Percentiles rank a stretch among this genome's conserved stretches.
Conservation (phyloP, 2,113 vertebrate species). For the Paedocypris sp. region DNA sequence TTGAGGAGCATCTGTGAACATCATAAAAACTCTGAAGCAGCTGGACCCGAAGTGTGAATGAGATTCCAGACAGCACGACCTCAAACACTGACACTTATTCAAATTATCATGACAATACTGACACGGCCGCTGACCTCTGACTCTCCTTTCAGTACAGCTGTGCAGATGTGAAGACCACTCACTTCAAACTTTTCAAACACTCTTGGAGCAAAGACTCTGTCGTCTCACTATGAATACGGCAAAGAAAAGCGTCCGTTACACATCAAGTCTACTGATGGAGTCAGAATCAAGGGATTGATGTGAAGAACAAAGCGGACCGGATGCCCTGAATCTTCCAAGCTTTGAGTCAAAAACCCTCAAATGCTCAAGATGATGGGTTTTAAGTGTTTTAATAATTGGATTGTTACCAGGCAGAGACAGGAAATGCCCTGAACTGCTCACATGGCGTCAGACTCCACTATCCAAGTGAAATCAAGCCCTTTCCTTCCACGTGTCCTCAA, state of each 20-base stretch:
- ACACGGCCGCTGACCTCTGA: slow-evolving; percentile 16
- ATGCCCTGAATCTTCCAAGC: too few relatives aligned
- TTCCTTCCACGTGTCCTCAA: not conserved
- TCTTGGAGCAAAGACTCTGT: too few relatives aligned
- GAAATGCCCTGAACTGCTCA: not conserved
- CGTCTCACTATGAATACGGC: too few relatives aligned
- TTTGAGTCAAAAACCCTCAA: too few relatives aligned
- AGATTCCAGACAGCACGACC: not conserved
- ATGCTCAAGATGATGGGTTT: too few relatives aligned
- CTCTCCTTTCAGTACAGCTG: slow-evolving; percentile 14
- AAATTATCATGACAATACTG: slow-evolving; percentile 45
- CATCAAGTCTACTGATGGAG: too few relatives aligned
- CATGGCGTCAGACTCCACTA: not conserved
- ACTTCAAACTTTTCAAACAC: too few relatives aligned
- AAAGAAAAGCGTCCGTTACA: too few relatives aligned
- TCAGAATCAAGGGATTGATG: too few relatives aligned
- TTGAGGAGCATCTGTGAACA: not conserved
- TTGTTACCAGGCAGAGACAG: too few relatives aligned
- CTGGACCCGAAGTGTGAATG: slow-evolving; percentile 4
- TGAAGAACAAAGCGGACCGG: too few relatives aligned
- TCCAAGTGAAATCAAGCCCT: slow-evolving; percentile 5
- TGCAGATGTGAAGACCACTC: slow-evolving; percentile 40
- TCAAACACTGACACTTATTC: slow-evolving; percentile 22
- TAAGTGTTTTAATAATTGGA: too few relatives aligned
- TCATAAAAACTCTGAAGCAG: slow-evolving; percentile 8